phyloP scores from a whole-genome alignment of 2,113 vertebrate genomes.

The Sphaerodactylus townsendi region DNA sequence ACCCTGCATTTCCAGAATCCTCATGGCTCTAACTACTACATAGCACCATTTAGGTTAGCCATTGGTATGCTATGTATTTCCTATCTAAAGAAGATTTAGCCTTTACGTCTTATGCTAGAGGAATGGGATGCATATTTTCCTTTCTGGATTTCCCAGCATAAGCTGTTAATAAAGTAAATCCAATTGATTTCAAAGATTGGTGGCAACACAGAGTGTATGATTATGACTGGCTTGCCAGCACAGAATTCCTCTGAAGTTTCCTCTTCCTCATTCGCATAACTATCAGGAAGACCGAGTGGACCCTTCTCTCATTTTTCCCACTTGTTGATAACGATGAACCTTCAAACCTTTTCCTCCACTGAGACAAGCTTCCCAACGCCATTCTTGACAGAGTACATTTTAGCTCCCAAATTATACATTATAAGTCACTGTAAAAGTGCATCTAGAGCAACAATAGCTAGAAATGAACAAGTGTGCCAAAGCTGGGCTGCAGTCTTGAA shows the following conservation, averaged over 20 bases:
- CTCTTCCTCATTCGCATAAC: slow-evolving; percentile 14
- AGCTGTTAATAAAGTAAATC: not conserved
- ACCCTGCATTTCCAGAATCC: too few relatives aligned
- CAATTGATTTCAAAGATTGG: not conserved
- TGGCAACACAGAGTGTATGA: not conserved
- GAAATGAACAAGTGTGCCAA: not conserved
- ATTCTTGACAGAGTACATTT: not conserved
- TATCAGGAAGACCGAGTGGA: slow-evolving; percentile 35
- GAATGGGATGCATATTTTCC: not conserved
- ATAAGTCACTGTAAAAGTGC: too few relatives aligned
- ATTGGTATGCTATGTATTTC: too few relatives aligned
- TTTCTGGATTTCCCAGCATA: not conserved
- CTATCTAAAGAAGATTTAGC: not conserved
- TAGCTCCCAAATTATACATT: not conserved
- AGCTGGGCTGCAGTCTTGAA: not conserved
- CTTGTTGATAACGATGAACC: slow-evolving; percentile 58
- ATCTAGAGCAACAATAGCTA: not conserved
- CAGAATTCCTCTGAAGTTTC: slow-evolving; percentile 16
- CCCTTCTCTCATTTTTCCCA: slow-evolving; percentile 41
- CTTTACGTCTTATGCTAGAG: not conserved
- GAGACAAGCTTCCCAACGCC: not conserved
- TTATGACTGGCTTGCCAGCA: not conserved
- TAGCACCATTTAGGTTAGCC: too few relatives aligned
- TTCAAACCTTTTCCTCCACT: slow-evolving; percentile 28
- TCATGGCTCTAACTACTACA: too few relatives aligned